Conservation (phyloP, 2,113 vertebrate species). For the Plecotus auritus region DNA sequence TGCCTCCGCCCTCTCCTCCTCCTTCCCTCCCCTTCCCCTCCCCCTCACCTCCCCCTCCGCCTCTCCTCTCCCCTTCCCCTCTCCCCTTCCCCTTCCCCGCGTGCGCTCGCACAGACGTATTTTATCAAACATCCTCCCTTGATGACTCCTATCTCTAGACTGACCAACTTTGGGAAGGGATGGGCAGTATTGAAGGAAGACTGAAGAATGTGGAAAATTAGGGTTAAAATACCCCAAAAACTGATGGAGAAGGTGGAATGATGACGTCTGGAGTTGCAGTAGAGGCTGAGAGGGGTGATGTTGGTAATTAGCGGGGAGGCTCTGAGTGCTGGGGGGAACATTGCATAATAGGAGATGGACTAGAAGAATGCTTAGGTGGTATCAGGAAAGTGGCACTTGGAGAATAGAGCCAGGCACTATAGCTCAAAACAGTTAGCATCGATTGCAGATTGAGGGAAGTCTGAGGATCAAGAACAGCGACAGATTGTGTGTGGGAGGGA, state of each 20-base stretch:
- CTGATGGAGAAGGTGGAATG: background rate
- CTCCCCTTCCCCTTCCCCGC: too few species aligned
- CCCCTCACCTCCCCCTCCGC: too few species aligned
- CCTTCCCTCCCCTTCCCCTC: too few species aligned
- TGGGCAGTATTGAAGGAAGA: background rate
- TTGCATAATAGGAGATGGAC: conserved; percentile 39
- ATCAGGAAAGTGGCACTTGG: background rate
- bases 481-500: conserved; percentile 66
- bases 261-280: background rate
- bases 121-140: background rate
- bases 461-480: conserved; percentile 29
- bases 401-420: background rate
- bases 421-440: background rate
- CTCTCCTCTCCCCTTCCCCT: too few species aligned
- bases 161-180: background rate
- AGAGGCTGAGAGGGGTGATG: background rate
- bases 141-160: background rate
- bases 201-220: background rate
- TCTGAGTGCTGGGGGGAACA: background rate
- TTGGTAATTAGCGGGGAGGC: background rate
- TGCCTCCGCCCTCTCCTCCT: too few species aligned
- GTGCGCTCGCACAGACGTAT: background rate
- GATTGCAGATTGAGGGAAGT: background rate
- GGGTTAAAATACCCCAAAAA: background rate
- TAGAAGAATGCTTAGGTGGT: background rate